Evolutionary conservation across 64 coral and sea anemone genomes (phyloP), one percentile per base, ranked within the genome.

Genomic region (Stichodactyla helianthus): DNA sequence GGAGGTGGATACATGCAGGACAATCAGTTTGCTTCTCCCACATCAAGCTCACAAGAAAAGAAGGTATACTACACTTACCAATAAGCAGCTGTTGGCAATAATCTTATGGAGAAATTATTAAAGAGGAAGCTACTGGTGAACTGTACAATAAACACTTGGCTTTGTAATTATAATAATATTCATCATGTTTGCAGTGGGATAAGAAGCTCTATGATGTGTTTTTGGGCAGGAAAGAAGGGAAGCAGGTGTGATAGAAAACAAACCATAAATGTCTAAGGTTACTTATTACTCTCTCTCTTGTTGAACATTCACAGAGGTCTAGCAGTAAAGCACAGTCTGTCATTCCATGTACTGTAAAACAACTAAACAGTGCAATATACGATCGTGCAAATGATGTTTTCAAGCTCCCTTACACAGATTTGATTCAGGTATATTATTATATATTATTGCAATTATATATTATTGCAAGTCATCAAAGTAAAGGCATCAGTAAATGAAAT

Each of bases 1-100:
- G 82, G 86, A 25, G 93, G 93, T 78, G 94, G 94, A 10, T 95
- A 92, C 25, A 92, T 95, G 94, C 94, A 95, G 59, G 88, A 95
- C 71, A 77, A 71, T 17, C 82, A 83, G 14, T 92, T 95, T 93
- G 88, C 59, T 60, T 95, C 94, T 8, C 94, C 94, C 52, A 83
- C 86, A 18, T 79, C 89, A 55, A 83, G 86, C 20, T 95, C 94
- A 19, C 94, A 95, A 23, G 94, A 95, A 62, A 95, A 92, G 56
- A 95, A 95, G 87, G 94, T 95, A 22, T 51, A 79, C 6, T 16
- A 50, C 16, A 79, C 16, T 35, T 44, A 15, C 35, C 35, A 44
- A 44, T 44, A 44, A 44, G 1, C 35, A 44, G 2, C 35, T 44
- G 35, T 44, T 44, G 35, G 35, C 2, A 44, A 44, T 3, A 44